Evolutionary conservation across 1,140 invertebrate genomes (phyloP), one percentile per base, ranked within the genome.

Genomic region (Aplysia californica): DNA sequence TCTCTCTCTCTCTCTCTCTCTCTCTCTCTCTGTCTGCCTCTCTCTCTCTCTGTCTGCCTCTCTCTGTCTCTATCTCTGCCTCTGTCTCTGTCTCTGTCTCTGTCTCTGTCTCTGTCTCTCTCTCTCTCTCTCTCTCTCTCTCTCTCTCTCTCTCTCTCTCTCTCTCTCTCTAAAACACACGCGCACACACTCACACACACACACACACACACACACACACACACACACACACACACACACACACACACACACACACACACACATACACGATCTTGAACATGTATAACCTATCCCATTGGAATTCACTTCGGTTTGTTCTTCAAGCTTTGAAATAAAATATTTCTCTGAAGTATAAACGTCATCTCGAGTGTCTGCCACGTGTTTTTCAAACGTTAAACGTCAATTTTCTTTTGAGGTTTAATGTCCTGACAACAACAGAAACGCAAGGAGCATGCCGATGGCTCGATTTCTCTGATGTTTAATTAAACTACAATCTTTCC

Each of bases 51-150:
- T n/a, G n/a, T n/a, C n/a, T n/a, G n/a, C n/a, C n/a, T n/a, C n/a
- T n/a, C n/a, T n/a, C n/a, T n/a, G n/a, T n/a, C n/a, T n/a, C n/a
- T n/a, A n/a, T n/a, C n/a, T n/a, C n/a, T n/a, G n/a, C n/a, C n/a
- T n/a, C n/a, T n/a, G n/a, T n/a, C n/a, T n/a, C n/a, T n/a, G n/a
- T n/a, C n/a, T n/a, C n/a, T n/a, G n/a, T n/a, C n/a, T 65, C 18
- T 31, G 38, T 2, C 1, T 50, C 10, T 41, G 38, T 50, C 29
- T 65, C n/a, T 69, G 26, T 15, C 31, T 38, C 36, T 44, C 36
- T 44, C 36, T 44, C 67, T 10, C 67, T 44, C 67, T 44, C 67
- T 44, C 35, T 26, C 67, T 44, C 67, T 26, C 38, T 44, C 39
- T 23, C 38, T 29, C 66, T 36, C 66, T 36, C 36, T 36, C 66